These are phyloP conservation scores for Halocaridina rubra DNA, from an alignment of 2,888 invertebrate genomes.

Conservation along the genomic window DNA sequence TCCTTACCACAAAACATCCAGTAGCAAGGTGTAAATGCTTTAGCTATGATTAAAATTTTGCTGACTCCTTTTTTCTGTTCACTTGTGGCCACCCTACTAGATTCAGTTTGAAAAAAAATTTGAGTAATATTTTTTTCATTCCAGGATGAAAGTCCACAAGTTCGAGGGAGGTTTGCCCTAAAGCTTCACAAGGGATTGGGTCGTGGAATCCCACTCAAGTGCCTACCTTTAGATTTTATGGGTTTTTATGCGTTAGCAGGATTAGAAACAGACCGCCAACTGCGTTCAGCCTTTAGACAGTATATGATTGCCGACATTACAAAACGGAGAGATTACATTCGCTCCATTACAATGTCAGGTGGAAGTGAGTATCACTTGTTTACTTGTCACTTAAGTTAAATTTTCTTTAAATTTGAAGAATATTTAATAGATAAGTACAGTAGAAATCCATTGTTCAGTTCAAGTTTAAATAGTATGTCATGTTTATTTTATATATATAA, in stretches of 20 bases:
- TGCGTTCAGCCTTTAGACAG: constrained; percentile 74
- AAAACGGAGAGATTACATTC: constrained; percentile 90
- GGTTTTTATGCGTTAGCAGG: constrained; percentile 93
- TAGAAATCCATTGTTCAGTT: too few relatives aligned
- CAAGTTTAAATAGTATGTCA: too few relatives aligned
- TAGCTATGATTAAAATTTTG: too few relatives aligned
- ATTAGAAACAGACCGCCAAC: constrained; percentile 85
- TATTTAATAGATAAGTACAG: too few relatives aligned
- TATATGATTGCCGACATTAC: constrained; percentile 89
- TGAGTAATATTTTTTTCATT: constrained; percentile 54
- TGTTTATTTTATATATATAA: too few relatives aligned
- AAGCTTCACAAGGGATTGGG: constrained; percentile 92
- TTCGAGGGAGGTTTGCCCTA: constrained; percentile 86
- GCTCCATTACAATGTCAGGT: constrained; percentile 80
- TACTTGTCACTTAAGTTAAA: too few relatives aligned
- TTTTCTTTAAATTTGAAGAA: too few relatives aligned
- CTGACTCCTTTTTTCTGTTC: too few relatives aligned
- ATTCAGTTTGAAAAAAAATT: too few relatives aligned
- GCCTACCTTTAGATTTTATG: constrained; percentile 96
- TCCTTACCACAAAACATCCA: background rate
- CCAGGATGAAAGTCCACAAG: constrained; percentile 74
- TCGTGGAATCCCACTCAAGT: constrained; percentile 87
- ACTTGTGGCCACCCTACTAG: too few relatives aligned
- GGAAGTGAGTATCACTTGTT: constrained; percentile 67
- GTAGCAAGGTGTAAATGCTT: too few relatives aligned